Evolutionary conservation across 2,113 vertebrate genomes (phyloP).

Genomic region (Prunella fulvescens): DNA sequence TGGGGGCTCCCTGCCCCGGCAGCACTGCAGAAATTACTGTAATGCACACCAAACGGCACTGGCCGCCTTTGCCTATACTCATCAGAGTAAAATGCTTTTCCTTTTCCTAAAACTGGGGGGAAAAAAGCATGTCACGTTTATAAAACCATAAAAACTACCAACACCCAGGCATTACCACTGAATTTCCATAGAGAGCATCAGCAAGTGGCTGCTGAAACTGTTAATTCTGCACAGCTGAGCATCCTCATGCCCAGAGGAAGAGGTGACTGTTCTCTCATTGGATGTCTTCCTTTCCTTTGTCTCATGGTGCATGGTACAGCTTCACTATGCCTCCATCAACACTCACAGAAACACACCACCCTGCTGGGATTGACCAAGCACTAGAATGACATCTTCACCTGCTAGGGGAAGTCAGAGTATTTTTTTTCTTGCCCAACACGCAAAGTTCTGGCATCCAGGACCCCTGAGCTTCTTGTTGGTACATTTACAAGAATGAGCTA

Average conservation of each 20-base stretch:
- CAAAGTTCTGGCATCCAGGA: background rate
- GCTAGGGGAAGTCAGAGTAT: background rate
- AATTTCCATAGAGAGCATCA: background rate
- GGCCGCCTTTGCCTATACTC: background rate
- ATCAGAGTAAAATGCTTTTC: background rate
- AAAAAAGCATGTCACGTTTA: background rate
- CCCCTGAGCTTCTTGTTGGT: background rate
- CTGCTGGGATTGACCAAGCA: background rate
- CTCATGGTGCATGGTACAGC: accelerated
- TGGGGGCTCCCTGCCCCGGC: background rate
- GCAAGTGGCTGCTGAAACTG: background rate
- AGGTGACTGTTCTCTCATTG: background rate
- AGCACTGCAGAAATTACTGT: background rate
- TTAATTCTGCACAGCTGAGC: background rate
- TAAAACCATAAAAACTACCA: background rate
- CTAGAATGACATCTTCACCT: background rate
- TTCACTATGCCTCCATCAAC: background rate
- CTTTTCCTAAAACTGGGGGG: background rate
- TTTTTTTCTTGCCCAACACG: background rate
- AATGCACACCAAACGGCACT: background rate
- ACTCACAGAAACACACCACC: background rate
- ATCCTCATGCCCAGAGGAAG: background rate
- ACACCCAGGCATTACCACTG: accelerated
- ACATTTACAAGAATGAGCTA: background rate
- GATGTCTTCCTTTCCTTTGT: background rate